A percentile compares a stretch with the other conserved stretches of the same genome.
Conservation (phyloP, 2,797 vertebrate genomes). For the Botia almorhae region DNA sequence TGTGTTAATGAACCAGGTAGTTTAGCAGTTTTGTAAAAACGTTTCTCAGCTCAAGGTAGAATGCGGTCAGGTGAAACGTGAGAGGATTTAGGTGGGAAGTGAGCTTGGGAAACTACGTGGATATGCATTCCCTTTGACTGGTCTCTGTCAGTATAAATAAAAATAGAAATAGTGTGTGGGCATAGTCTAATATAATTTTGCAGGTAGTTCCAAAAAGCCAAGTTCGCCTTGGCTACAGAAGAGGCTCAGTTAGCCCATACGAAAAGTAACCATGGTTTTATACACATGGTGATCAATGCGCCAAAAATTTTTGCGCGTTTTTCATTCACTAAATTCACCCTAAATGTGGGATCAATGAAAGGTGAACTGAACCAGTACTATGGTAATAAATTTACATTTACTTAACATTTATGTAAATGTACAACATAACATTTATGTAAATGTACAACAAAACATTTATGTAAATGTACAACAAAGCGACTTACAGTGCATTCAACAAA, state of each 20-base stretch:
- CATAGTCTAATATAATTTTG: background rate
- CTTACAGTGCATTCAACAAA: no score
- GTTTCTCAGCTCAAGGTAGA: background rate
- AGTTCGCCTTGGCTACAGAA: background rate
- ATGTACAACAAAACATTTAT: no score
- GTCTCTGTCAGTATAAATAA: background rate
- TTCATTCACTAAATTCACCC: no score
- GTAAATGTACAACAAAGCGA: no score
- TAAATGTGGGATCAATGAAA: conserved; percentile 1
- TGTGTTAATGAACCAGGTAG: conserved; percentile 59
- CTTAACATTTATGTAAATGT: no score
- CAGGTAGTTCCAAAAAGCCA: background rate
- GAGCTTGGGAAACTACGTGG: conserved; percentile 3
- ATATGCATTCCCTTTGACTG: conserved; percentile 6
- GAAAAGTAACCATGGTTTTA: background rate
- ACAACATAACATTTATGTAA: no score
- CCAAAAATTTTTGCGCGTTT: no score
- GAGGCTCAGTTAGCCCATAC: background rate
- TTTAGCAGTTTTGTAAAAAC: conserved; percentile 52
- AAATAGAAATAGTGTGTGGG: background rate
- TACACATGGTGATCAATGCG: no score
- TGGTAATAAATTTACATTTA: no score
- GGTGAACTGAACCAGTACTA: background rate
- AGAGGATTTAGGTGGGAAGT: background rate
- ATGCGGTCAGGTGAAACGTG: conserved; percentile 12